A percentile compares a stretch with the other conserved stretches of the same genome.
phyloP scores from a whole-genome alignment of 2,797 vertebrate genomes.

The Pseudotriccus pelzelni region DNA sequence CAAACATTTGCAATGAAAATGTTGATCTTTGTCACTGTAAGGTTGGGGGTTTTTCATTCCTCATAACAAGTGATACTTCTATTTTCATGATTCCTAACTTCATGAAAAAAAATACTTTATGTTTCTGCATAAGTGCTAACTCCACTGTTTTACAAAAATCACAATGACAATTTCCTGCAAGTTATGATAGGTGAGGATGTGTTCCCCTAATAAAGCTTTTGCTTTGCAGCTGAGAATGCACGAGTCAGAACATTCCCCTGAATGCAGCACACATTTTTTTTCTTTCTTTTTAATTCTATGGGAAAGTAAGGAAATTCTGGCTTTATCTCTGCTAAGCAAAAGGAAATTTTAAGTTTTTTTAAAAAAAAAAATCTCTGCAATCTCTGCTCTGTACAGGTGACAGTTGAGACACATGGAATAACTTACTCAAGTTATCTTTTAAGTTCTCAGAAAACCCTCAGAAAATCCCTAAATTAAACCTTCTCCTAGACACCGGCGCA shows the following conservation, averaged over 20 bases:
- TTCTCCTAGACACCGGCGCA: background rate
- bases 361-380: background rate
- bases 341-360: background rate
- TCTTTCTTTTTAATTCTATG: background rate
- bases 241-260: background rate
- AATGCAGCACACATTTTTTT: background rate
- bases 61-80: background rate
- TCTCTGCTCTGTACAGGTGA: background rate
- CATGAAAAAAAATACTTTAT: background rate
- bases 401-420: background rate
- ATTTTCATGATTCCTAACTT: background rate
- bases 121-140: background rate
- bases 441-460: background rate
- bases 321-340: background rate
- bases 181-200: background rate
- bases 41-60: background rate
- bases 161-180: background rate
- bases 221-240: background rate
- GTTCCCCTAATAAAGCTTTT: background rate
- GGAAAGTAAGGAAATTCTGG: background rate
- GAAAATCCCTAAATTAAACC: background rate
- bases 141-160: background rate
- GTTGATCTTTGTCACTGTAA: background rate
- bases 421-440: background rate
- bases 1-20: background rate